Base-by-base conservation (phyloP, 2,797 vertebrate species). In the Neopelma chrysocephalum region DNA sequence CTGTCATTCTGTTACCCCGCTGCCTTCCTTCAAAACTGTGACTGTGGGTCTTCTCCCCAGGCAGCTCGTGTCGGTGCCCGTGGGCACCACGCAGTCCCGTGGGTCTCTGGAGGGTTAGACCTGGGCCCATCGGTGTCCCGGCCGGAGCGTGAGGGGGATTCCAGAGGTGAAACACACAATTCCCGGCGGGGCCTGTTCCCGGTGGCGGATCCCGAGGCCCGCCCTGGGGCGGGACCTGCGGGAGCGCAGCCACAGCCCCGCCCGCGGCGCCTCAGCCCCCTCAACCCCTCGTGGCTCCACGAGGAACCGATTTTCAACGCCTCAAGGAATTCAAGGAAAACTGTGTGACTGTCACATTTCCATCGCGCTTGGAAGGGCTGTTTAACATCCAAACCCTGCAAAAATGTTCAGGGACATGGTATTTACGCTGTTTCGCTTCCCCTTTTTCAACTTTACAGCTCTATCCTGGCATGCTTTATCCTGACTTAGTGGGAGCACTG, bases 21-120 rank as follows among this genome's bases (percentile, higher is more conserved):
- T 27, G 25, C 50, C 50, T 48, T 32, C 31, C 27, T 51, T 19
- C 38, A 36, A 36, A 68, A 23, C 71, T 12, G 2, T 25, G 48
- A 8, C 5, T 31, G 3, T 7, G 27, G 26, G 18, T 25, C 38
- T 34, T 23, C 8, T 34, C 29, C 34, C 25, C 13, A 4, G 16
- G 31, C 23, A 29, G 26, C 40, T 29, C 3, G 1, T 4, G 4
- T 8, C 0, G 0, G 27, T 31, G 57, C 20, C 87, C 10, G 23
- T 18, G 26, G 15, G 34, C 48, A 16, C 36, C 45, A 9, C 5
- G 23, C 36, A 12, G 22, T 36, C 31, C 51, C 1, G 2, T 8
- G n/a, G 29, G 0, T 13, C 12, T 60, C 25, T 5, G 23, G 27
- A 38, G 38, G 68, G 15, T 12, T 4, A 20, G 40, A 32, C n/a